A percentile compares a stretch with the other conserved stretches of the same genome.
Conservation (phyloP, 2,797 vertebrate species). For the Esox masquinongy region DNA sequence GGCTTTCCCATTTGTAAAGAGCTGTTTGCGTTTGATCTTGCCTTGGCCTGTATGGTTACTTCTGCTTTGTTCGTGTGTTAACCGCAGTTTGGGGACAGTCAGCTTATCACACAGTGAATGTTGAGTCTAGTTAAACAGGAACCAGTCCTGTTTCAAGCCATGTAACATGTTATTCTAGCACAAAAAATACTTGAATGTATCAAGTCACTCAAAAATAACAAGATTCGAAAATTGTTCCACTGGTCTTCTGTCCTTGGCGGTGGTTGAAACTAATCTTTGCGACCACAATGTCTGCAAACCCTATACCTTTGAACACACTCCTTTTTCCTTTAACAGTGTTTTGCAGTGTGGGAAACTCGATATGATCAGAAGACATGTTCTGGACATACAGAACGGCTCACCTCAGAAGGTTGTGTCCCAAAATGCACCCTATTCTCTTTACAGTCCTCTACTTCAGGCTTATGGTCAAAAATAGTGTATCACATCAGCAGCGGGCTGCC, state of each 20-base stretch:
- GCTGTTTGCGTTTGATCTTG: no score
- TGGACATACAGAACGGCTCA: background rate
- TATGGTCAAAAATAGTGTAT: background rate
- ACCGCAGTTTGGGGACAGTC: constrained; percentile 34
- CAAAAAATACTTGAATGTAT: background rate
- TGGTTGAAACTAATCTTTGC: constrained; percentile 41
- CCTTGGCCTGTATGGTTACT: no score
- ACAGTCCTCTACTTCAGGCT: background rate
- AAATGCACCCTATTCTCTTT: background rate
- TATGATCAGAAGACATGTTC: constrained; percentile 37
- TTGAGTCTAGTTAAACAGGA: constrained; percentile 10
- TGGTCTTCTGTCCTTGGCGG: constrained; percentile 30
- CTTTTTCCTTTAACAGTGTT: constrained; percentile 46
- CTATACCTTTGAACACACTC: constrained; percentile 51
- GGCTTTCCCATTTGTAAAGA: no score
- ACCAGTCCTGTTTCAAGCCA: background rate
- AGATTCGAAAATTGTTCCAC: constrained; percentile 1
- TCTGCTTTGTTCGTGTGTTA: background rate
- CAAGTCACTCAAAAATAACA: background rate
- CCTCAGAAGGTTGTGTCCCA: background rate
- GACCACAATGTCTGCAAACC: constrained; percentile 44
- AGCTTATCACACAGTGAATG: no score
- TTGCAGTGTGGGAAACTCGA: constrained; percentile 54
- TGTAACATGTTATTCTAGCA: constrained; percentile 4
- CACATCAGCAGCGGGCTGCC: background rate